Conservation (phyloP, 2,113 vertebrate species). For the Phalacrocorax aristotelis region DNA sequence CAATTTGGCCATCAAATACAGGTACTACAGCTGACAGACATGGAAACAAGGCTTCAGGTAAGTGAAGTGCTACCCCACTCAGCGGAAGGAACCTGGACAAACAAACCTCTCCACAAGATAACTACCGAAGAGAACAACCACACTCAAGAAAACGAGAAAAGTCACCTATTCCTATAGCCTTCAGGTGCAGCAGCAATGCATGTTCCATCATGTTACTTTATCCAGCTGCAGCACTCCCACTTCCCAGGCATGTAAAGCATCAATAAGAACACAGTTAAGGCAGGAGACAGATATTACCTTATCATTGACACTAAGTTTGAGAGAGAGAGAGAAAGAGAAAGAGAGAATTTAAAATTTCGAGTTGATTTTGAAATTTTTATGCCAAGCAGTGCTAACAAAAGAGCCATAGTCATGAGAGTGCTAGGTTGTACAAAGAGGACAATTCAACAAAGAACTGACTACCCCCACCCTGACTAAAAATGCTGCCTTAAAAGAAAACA, state of each 20-base stretch:
- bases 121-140: constrained; percentile 55
- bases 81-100: constrained; percentile 45
- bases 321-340: constrained; percentile 10
- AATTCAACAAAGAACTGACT: not conserved
- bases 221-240: constrained; percentile 67
- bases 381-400: constrained; percentile 6
- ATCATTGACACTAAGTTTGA: constrained; percentile 59
- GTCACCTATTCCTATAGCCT: constrained; percentile 71
- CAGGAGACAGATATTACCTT: constrained; percentile 61
- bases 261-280: constrained; percentile 64
- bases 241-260: constrained; percentile 67
- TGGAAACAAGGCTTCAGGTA: not conserved
- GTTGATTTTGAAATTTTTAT: not conserved
- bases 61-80: not conserved
- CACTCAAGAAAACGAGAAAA: constrained; percentile 62
- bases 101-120: constrained; percentile 49
- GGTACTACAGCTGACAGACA: constrained; percentile 34
- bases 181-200: constrained; percentile 64
- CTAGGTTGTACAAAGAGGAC: not conserved
- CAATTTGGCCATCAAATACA: not conserved
- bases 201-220: constrained; percentile 66
- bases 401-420: not conserved
- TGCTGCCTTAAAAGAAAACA: not conserved
- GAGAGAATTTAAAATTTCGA: not conserved
- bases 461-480: not conserved